phyloP scores from a whole-genome alignment of 1,140 invertebrate species.

The Drosophila pectinifera region DNA sequence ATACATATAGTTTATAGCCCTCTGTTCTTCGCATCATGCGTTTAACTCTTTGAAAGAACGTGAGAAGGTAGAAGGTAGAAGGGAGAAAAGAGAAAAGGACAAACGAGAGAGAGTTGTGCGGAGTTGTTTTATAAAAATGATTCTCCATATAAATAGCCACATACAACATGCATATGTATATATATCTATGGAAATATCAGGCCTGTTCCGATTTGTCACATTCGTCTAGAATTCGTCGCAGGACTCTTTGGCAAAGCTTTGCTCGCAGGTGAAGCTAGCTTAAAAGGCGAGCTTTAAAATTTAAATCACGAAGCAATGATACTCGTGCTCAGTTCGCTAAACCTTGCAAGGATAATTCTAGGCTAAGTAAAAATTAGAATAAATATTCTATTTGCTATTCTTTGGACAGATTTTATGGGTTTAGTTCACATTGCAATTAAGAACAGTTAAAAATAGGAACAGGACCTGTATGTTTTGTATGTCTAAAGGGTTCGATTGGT shows the following conservation, averaged over 20 bases:
- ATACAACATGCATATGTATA: slow-evolving; percentile 49
- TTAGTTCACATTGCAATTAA: background rate
- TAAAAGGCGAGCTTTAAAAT: background rate
- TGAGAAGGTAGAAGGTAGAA: slow-evolving; percentile 7
- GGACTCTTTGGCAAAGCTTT: background rate
- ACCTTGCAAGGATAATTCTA: background rate
- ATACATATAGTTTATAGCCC: slow-evolving; percentile 36
- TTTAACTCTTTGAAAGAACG: slow-evolving; percentile 16
- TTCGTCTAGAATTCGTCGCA: background rate
- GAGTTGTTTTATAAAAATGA: slow-evolving; percentile 70
- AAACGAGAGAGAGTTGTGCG: slow-evolving; percentile 20
- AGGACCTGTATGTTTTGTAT: slow-evolving; percentile 30
- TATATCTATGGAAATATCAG: slow-evolving; percentile 39
- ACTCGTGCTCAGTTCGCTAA: slow-evolving; percentile 1
- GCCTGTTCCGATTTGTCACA: slow-evolving; percentile 6
- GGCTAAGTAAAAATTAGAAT: background rate
- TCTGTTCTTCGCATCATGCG: slow-evolving; percentile 21
- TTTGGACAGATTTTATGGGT: background rate
- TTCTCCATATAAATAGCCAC: slow-evolving; percentile 49
- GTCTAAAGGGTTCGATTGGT: slow-evolving; percentile 43
- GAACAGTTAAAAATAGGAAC: slow-evolving; percentile 4
- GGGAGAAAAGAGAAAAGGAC: slow-evolving; percentile 1
- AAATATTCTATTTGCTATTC: background rate
- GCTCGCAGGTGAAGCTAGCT: background rate
- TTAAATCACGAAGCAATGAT: background rate